Conservation (phyloP, 2,113 vertebrate species). For the Indicator maculatus region DNA sequence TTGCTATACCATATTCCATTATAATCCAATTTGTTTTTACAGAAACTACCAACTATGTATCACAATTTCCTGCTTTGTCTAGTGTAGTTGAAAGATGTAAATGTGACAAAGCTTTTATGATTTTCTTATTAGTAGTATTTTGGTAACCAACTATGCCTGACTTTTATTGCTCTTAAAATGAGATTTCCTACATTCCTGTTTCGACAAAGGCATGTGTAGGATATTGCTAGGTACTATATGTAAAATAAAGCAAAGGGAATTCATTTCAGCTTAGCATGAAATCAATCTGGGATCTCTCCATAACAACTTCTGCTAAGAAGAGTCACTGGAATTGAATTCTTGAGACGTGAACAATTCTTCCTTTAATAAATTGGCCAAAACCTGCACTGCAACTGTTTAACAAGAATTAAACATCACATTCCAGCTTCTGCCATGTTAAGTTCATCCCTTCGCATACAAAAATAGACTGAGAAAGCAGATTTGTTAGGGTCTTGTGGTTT, state of each 20-base stretch:
- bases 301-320: not conserved
- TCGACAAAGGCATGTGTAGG: not conserved
- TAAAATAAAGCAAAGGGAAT: not conserved
- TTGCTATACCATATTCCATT: not conserved
- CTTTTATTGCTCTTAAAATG: not conserved
- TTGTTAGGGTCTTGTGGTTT: not conserved
- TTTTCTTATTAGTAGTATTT: conserved; percentile 14
- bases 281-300: not conserved
- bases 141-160: not conserved
- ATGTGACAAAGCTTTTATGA: not conserved
- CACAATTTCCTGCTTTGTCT: conserved; percentile 24
- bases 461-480: not conserved
- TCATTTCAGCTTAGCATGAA: not conserved
- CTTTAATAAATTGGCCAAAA: not conserved
- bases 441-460: not conserved
- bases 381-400: conserved; percentile 6
- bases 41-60: conserved; percentile 14
- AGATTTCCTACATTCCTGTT: not conserved
- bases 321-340: not conserved
- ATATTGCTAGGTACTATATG: not conserved
- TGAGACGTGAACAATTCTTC: not conserved
- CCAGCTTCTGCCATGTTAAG: not conserved
- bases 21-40: conserved; percentile 20
- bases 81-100: not conserved
- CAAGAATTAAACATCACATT: conserved; percentile 7